A percentile compares a stretch with the other conserved stretches of the same genome.
Evolutionary conservation across 2,113 vertebrate genomes (phyloP).

Genomic region (Amia ocellicauda): DNA sequence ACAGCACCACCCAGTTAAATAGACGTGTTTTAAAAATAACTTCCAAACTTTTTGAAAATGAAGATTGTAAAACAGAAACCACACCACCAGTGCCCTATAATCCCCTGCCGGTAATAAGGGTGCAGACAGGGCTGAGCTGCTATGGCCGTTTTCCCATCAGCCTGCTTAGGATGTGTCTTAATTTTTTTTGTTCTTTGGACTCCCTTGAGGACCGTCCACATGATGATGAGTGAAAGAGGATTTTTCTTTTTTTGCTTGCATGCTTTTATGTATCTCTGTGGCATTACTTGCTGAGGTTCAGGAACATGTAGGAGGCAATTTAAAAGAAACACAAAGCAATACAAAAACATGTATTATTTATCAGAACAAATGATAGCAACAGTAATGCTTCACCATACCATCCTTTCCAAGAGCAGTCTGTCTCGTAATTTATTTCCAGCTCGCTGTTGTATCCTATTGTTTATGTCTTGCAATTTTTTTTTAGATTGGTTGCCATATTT

Average conservation of each 20-base stretch:
- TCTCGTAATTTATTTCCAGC: not conserved
- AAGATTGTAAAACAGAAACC: too few species aligned
- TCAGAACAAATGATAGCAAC: slow-evolving; percentile 30
- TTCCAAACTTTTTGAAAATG: too few species aligned
- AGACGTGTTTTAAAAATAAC: too few species aligned
- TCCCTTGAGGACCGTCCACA: slow-evolving; percentile 18
- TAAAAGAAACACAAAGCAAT: slow-evolving; percentile 8
- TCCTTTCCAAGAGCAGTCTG: not conserved
- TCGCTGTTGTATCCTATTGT: not conserved
- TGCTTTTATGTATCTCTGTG: slow-evolving; percentile 21
- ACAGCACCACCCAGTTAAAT: too few species aligned
- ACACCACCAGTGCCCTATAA: not conserved
- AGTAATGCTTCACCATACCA: slow-evolving; percentile 12
- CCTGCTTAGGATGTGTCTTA: slow-evolving; percentile 6
- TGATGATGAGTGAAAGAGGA: slow-evolving; percentile 25
- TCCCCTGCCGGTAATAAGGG: not conserved
- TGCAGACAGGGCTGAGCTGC: not conserved
- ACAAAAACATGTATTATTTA: slow-evolving; percentile 33
- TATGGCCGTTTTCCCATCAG: not conserved
- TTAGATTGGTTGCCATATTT: too few species aligned
- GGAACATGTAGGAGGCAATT: slow-evolving; percentile 22
- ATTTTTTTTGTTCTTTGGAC: slow-evolving; percentile 19
- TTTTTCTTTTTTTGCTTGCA: slow-evolving; percentile 1
- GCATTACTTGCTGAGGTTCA: slow-evolving; percentile 13
- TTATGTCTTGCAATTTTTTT: slow-evolving; percentile 7